phyloP scores from a whole-genome alignment of 2,888 invertebrate genomes.

The Oxycera nigricornis region DNA sequence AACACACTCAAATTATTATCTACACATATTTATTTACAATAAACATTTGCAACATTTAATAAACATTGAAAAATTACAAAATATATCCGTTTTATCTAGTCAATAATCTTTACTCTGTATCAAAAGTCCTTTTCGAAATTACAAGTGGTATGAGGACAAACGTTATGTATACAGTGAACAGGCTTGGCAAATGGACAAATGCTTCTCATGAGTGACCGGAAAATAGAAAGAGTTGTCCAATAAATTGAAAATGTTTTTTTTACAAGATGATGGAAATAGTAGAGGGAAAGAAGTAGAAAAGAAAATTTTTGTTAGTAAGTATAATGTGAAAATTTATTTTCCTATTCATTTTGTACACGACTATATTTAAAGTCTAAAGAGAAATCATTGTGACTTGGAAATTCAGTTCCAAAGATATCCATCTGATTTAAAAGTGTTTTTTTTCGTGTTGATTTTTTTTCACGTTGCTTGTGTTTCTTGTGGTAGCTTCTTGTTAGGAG shows the following conservation, averaged over 20 bases:
- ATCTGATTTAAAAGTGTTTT: not conserved
- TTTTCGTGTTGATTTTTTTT: not conserved
- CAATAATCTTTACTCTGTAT: slow-evolving; percentile 14
- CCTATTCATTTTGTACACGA: slow-evolving; percentile 3
- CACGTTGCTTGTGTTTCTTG: no score
- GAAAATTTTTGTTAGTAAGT: slow-evolving; percentile 8
- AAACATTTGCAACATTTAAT: not conserved
- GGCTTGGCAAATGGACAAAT: slow-evolving; percentile 24
- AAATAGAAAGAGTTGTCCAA: slow-evolving; percentile 18
- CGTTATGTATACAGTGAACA: slow-evolving; percentile 9
- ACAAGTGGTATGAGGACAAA: not conserved
- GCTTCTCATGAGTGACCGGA: slow-evolving; percentile 13
- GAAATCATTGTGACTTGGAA: not conserved
- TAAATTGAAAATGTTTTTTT: not conserved
- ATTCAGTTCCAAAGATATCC: not conserved
- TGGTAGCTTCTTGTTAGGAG: no score
- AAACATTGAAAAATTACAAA: not conserved
- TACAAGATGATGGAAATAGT: no score
- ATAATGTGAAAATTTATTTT: slow-evolving; percentile 11
- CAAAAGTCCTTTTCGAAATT: slow-evolving; percentile 1
- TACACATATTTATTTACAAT: not conserved
- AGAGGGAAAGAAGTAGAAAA: not conserved
- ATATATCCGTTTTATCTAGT: not conserved
- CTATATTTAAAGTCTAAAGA: not conserved
- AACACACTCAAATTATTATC: not conserved